Evolutionary conservation across 2,113 vertebrate species (phyloP).

Genomic region (Vireo altiloquus): DNA sequence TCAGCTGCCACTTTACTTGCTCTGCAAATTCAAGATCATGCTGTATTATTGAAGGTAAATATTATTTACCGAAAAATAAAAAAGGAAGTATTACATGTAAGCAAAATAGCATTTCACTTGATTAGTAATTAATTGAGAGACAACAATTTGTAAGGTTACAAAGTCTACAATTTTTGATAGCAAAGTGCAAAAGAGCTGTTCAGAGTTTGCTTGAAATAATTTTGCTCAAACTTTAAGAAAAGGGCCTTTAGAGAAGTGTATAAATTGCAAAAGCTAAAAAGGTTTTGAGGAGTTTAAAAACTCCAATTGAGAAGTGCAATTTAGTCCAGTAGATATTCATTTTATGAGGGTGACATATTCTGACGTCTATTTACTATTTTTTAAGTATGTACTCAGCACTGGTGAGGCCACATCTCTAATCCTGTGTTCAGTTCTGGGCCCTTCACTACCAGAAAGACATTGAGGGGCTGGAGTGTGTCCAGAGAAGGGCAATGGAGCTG

Average conservation of each 20-base stretch:
- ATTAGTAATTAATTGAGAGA: neutral
- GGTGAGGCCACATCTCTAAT: rapidly evolving
- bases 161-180: neutral
- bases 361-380: neutral
- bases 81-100: neutral
- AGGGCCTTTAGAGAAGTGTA: neutral
- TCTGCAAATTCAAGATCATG: neutral
- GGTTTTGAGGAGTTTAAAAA: neutral
- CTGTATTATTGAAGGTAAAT: neutral
- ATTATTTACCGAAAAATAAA: neutral
- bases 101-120: neutral
- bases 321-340: neutral
- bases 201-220: neutral
- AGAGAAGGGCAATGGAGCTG: rapidly evolving
- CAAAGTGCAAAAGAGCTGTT: neutral
- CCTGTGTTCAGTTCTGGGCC: neutral
- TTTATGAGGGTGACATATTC: neutral
- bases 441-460: rapidly evolving
- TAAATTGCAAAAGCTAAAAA: neutral
- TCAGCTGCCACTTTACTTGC: neutral
- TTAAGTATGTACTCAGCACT: neutral
- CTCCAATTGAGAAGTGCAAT: neutral
- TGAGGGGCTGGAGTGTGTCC: neutral
- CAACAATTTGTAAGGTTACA: neutral
- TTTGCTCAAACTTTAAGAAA: neutral